Evolutionary conservation across 2,113 vertebrate species (phyloP).

Genomic region (Megalops atlanticus): DNA sequence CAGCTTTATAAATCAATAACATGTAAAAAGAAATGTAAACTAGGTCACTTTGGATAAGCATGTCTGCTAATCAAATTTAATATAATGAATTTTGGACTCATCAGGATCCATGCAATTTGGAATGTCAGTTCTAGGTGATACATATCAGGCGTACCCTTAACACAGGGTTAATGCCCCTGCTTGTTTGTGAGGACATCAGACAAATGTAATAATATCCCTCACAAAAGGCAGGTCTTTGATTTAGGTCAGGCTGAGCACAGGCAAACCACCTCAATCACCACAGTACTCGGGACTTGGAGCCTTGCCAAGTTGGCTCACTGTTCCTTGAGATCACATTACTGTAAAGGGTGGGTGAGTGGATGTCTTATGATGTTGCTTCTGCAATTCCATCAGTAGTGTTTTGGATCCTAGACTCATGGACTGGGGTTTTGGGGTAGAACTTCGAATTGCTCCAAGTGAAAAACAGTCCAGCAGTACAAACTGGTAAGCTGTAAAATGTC

Average conservation of each 20-base stretch:
- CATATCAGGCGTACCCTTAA: conserved; percentile 16
- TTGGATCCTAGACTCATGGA: neutral
- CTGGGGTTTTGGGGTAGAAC: neutral
- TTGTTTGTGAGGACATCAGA: conserved; percentile 7
- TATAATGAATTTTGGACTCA: too few relatives aligned
- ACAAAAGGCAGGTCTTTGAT: neutral
- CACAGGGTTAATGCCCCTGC: conserved; percentile 2
- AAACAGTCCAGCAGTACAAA: neutral
- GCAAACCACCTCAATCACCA: neutral
- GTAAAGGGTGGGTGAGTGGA: neutral
- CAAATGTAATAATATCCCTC: conserved; percentile 7
- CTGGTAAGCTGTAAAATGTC: neutral
- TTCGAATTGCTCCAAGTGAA: neutral
- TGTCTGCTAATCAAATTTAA: too few relatives aligned
- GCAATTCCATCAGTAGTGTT: neutral
- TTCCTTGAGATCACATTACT: neutral
- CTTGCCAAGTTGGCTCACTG: neutral
- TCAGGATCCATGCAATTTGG: neutral
- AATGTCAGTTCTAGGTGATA: neutral
- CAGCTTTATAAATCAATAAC: too few relatives aligned
- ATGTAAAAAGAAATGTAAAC: too few relatives aligned
- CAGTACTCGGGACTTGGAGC: neutral
- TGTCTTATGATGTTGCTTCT: neutral
- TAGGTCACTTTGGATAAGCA: too few relatives aligned
- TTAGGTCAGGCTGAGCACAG: neutral